Evolutionary conservation across 2,888 invertebrate species (phyloP).

Genomic region (Dastarcus helophoroides): DNA sequence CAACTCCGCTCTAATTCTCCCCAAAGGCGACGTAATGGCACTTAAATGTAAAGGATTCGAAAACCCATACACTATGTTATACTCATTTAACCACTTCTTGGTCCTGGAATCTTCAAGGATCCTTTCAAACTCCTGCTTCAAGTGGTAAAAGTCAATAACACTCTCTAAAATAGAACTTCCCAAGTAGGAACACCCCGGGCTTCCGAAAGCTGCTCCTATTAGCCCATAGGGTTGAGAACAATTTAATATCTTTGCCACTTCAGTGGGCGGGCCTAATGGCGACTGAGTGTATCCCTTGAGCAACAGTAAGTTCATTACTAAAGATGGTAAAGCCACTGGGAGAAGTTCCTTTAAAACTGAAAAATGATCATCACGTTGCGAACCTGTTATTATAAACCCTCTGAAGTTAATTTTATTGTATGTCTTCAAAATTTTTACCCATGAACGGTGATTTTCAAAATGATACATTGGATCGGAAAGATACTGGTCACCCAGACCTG

Average conservation of each 20-base stretch:
- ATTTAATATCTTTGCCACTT: conserved; percentile 26
- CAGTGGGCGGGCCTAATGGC: conserved; percentile 42
- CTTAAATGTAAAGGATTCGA: conserved; percentile 52
- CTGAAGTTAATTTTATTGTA: conserved; percentile 44
- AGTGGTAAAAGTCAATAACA: conserved; percentile 36
- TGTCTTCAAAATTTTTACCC: conserved; percentile 54
- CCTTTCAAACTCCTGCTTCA: conserved; percentile 41
- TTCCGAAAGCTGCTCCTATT: conserved; percentile 27
- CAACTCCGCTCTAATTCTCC: conserved; percentile 46
- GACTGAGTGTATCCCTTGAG: conserved; percentile 29
- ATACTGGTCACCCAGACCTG: conserved; percentile 37
- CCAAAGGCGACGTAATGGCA: conserved; percentile 45
- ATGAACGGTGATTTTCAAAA: conserved; percentile 57
- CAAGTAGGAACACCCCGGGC: conserved; percentile 30
- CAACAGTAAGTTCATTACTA: conserved; percentile 45
- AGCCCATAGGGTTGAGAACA: conserved; percentile 31
- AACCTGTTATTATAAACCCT: conserved; percentile 47
- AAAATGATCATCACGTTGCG: conserved; percentile 60
- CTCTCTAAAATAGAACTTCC: conserved; percentile 30
- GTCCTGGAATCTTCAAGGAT: conserved; percentile 34
- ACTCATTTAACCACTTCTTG: conserved; percentile 58
- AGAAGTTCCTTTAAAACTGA: conserved; percentile 56
- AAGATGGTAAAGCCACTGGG: conserved; percentile 52
- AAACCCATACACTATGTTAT: conserved; percentile 53
- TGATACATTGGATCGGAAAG: conserved; percentile 57